Percentiles rank a stretch among this genome's conserved stretches.
These are phyloP conservation scores for Suillia variegata DNA, from an alignment of 2,888 invertebrate genomes.

Conservation along the genomic window DNA sequence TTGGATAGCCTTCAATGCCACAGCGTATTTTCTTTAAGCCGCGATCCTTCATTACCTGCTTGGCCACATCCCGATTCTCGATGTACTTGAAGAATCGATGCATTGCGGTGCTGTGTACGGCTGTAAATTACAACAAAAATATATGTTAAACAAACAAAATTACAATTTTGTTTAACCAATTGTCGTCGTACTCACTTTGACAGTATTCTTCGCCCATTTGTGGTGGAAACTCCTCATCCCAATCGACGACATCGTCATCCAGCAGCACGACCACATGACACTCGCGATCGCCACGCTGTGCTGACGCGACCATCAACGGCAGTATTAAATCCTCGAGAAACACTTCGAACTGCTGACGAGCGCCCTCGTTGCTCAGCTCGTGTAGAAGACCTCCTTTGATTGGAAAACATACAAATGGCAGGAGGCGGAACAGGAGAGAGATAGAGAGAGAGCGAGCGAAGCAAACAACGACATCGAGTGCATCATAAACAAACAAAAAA, in stretches of 20 bases:
- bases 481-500: constrained; percentile 26
- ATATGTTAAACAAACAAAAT: background rate
- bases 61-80: constrained; percentile 98
- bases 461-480: constrained; percentile 24
- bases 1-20: constrained; percentile 99
- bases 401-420: constrained; percentile 23
- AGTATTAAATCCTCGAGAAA: constrained; percentile 95
- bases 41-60: constrained; percentile 97
- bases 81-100: constrained; percentile 99
- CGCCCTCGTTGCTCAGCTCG: constrained; percentile 99
- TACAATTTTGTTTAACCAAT: no score
- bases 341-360: constrained; percentile 92
- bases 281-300: constrained; percentile 93
- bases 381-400: constrained; percentile 84
- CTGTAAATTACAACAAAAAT: constrained; percentile 56
- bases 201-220: constrained; percentile 99
- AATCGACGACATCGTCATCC: constrained; percentile 95
- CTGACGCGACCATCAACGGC: constrained; percentile 94
- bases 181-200: constrained; percentile 78
- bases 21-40: constrained; percentile 98
- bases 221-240: constrained; percentile 99
- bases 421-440: no score
- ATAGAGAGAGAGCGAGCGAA: constrained; percentile 14
- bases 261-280: constrained; percentile 95
- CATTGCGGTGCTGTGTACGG: constrained; percentile 92